phyloP scores from a whole-genome alignment of 2,113 vertebrate species.

The Fukomys damarensis region DNA sequence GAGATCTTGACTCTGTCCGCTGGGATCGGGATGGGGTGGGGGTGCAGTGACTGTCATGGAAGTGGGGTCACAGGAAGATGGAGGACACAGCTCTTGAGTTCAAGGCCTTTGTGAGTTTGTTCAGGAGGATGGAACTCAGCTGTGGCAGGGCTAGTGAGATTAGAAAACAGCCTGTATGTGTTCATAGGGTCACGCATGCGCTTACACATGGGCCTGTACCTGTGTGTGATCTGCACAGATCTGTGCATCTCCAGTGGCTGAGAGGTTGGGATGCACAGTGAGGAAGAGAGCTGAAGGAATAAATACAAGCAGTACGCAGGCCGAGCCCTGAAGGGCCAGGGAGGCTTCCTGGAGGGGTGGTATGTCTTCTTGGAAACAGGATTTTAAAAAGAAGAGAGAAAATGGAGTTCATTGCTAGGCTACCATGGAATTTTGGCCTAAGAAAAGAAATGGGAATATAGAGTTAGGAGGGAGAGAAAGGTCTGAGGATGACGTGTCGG shows the following conservation, averaged over 20 bases:
- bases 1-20: not conserved
- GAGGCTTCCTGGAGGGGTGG: constrained; percentile 1
- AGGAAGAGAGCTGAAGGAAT: not conserved
- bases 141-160: not conserved
- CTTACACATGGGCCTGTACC: fast-evolving
- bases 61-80: not conserved
- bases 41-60: not conserved
- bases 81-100: not conserved
- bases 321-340: not conserved
- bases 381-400: not conserved
- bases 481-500: not conserved
- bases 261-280: not conserved
- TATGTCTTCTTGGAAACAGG: not conserved
- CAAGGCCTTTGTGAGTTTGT: not conserved
- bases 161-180: not conserved
- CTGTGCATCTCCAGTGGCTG: not conserved
- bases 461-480: not conserved
- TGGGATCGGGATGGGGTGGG: not conserved
- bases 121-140: not conserved
- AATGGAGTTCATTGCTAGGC: not conserved
- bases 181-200: fast-evolving
- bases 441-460: not conserved
- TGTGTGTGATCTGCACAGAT: not conserved
- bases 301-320: not conserved
- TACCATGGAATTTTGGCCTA: not conserved